Evolutionary conservation across 2,797 vertebrate genomes (phyloP).

Genomic region (Brotula barbata): DNA sequence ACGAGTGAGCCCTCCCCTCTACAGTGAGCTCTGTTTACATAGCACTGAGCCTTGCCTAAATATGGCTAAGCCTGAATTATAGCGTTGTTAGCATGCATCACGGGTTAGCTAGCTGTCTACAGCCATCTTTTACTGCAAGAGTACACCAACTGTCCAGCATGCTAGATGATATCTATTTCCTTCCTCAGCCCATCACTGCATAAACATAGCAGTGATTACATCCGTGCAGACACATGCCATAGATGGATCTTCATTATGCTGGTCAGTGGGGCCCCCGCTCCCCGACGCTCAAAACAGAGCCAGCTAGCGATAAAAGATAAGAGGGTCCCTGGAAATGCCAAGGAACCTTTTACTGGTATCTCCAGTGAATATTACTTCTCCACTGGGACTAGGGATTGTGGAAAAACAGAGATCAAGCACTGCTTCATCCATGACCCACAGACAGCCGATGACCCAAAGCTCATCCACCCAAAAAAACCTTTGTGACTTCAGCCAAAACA

Average conservation of each 20-base stretch:
- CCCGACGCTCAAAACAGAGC: slow-evolving; percentile 55
- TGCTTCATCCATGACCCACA: slow-evolving; percentile 51
- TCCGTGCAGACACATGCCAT: slow-evolving; percentile 47
- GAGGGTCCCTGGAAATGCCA: slow-evolving; percentile 48
- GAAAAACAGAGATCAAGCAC: slow-evolving; percentile 49
- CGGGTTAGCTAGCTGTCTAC: slow-evolving; percentile 26
- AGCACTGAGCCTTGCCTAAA: slow-evolving; percentile 73
- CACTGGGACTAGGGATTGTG: slow-evolving; percentile 17
- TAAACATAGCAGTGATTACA: slow-evolving; percentile 55
- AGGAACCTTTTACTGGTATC: slow-evolving; percentile 49
- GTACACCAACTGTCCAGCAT: slow-evolving; percentile 9
- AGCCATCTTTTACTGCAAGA: slow-evolving; percentile 30
- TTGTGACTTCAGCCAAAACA: slow-evolving; percentile 48
- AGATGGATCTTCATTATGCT: slow-evolving; percentile 27
- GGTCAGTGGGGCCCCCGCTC: slow-evolving; percentile 24
- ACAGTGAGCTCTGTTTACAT: slow-evolving; percentile 74
- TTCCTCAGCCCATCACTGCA: slow-evolving; percentile 33
- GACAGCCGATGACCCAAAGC: slow-evolving; percentile 29
- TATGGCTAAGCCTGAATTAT: slow-evolving; percentile 75
- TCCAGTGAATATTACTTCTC: slow-evolving; percentile 44
- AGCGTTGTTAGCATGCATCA: slow-evolving; percentile 47
- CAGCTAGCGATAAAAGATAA: slow-evolving; percentile 62
- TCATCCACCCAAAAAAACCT: slow-evolving; percentile 49
- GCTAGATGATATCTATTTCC: neutral
- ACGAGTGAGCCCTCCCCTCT: slow-evolving; percentile 59